Evolutionary conservation across 2,797 vertebrate genomes (phyloP).

Genomic region (Sebastiscus albofasciatus): DNA sequence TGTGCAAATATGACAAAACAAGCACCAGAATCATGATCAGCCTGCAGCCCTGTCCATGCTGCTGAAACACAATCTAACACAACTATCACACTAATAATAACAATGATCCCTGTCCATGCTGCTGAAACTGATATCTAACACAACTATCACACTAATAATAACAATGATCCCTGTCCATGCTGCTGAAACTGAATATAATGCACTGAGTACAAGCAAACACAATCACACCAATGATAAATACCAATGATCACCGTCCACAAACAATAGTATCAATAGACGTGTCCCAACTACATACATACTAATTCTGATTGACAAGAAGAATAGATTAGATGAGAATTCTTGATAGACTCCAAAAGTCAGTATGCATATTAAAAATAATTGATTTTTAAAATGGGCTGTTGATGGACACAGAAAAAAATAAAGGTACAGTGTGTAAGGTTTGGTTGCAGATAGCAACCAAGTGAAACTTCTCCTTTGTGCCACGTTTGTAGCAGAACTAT

Average conservation of each 20-base stretch:
- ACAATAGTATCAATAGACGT: background rate
- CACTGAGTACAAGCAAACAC: background rate
- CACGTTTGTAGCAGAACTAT: background rate
- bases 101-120: background rate
- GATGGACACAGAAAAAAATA: background rate
- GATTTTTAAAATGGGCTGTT: background rate
- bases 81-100: background rate
- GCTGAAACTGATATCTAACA: background rate
- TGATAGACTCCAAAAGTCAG: background rate
- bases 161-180: background rate
- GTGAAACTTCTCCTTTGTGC: too few species aligned
- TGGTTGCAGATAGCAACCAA: too few species aligned
- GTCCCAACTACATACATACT: background rate
- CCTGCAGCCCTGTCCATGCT: background rate
- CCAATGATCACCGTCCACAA: background rate
- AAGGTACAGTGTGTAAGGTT: too few species aligned
- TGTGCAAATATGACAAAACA: background rate
- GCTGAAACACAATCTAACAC: background rate
- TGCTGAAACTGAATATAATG: background rate
- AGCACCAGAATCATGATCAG: background rate
- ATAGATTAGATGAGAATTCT: too few species aligned
- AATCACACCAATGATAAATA: background rate
- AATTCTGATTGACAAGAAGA: too few species aligned
- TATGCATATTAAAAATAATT: background rate
- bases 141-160: background rate